These are phyloP conservation scores for Phallusia fumigata DNA, from an alignment of 23 tunicate species.

Conservation along the genomic window DNA sequence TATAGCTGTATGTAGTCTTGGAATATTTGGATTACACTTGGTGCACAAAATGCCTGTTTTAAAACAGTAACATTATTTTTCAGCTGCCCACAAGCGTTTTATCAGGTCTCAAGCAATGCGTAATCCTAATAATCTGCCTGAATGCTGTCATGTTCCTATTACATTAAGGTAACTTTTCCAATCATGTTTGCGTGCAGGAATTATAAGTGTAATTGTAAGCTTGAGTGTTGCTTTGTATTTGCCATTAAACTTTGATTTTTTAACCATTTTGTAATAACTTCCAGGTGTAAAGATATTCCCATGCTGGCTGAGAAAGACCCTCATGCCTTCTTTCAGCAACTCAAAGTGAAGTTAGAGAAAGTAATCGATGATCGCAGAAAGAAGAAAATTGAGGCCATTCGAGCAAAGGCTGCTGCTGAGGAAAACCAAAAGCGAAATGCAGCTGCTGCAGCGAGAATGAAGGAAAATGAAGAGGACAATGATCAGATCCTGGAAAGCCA, in stretches of 20 bases:
- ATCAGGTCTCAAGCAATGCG: conserved; percentile 53
- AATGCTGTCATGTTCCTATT: conserved; percentile 37
- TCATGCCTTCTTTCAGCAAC: conserved; percentile 48
- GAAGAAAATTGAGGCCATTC: conserved; percentile 23
- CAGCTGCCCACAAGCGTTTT: conserved; percentile 41
- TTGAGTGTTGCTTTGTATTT: too few relatives aligned
- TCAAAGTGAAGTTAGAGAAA: conserved; percentile 50
- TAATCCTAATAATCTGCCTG: conserved; percentile 58
- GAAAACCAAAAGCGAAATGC: neutral
- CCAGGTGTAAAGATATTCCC: conserved; percentile 43
- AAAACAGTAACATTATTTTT: neutral
- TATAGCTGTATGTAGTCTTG: too few relatives aligned
- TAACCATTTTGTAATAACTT: too few relatives aligned
- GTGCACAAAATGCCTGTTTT: too few relatives aligned
- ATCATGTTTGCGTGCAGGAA: neutral
- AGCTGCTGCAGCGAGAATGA: conserved; percentile 13
- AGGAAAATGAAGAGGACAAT: conserved; percentile 46
- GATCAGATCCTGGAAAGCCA: conserved; percentile 53
- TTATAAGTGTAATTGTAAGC: too few relatives aligned
- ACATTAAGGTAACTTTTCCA: conserved; percentile 38
- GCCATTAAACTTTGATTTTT: too few relatives aligned
- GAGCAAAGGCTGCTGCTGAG: neutral
- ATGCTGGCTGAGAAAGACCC: conserved; percentile 83
- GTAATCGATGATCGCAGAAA: conserved; percentile 59
- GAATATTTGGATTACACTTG: too few relatives aligned